Evolutionary conservation across 1,140 invertebrate species (phyloP), one percentile per base, ranked within the genome.

Genomic region (Drepana arcuata): DNA sequence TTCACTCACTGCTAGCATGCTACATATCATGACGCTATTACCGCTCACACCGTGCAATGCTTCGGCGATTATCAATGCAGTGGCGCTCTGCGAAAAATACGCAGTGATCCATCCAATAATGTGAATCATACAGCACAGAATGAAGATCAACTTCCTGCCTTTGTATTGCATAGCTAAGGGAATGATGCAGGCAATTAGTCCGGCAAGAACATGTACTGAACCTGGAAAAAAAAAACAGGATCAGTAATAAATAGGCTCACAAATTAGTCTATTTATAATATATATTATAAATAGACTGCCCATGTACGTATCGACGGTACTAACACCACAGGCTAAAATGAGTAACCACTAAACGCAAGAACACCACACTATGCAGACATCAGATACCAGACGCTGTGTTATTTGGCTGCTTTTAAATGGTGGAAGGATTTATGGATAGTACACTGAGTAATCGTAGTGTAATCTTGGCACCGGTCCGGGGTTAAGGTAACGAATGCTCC

Each of bases 151-250:
- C 25, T 32, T 39, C 16, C 36, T 10, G 14, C 36, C 36, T 13
- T 16, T 39, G 6, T 5, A 31, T 11, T 39, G 36, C 36, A 39
- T 39, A 14, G 32, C n/a, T 7, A 16, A 16, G 16, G 36, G 36
- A 18, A 39, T 31, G n/a, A 39, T n/a, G 0, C 15, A 24, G 1
- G 16, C 29, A 31, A 13, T 16, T 31, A 39, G 9, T 2, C 36
- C 29, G n/a, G 36, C 29, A 2, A 39, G 2, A 2, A 28, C 36
- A 16, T 39, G 26, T 16, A 39, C 32, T 12, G 36, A 32, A 1
- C 27, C 36, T 39, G 21, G 2, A 32, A 39, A 1, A 23, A 21
- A 21, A 21, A 21, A 21, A 21, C n/a, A n/a, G n/a, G 18, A 5
- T 21, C 4, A 21, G 9, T 5, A 4, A 21, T 21, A 9, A 21